phyloP scores from a whole-genome alignment of 2,888 invertebrate species.

The Amphipoea lucens region DNA sequence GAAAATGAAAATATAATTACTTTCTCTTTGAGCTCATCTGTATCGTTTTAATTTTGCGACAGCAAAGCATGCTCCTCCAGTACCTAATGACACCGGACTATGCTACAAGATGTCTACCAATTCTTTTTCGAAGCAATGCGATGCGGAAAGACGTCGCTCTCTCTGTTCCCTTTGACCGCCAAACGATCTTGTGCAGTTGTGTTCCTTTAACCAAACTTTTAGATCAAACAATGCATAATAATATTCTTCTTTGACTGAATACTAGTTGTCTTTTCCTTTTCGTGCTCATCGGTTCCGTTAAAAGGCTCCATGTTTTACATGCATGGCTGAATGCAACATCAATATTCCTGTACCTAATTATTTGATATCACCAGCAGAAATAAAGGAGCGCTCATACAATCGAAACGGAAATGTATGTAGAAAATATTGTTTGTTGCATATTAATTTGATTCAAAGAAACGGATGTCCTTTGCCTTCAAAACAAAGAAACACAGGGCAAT shows the following conservation, averaged over 20 bases:
- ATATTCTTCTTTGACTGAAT: slow-evolving; percentile 4
- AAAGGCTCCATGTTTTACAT: slow-evolving; percentile 17
- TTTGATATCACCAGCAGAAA: neutral
- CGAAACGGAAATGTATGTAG: neutral
- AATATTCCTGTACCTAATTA: slow-evolving; percentile 8
- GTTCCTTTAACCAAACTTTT: neutral
- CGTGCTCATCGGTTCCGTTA: neutral
- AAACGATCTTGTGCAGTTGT: neutral
- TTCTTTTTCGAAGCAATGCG: neutral
- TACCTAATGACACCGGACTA: neutral
- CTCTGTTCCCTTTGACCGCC: neutral
- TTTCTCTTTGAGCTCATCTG: neutral
- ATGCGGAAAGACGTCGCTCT: neutral
- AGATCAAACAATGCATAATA: neutral
- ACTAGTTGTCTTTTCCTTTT: neutral
- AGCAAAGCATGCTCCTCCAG: no score
- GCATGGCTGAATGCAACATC: neutral
- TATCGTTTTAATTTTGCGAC: slow-evolving; percentile 4
- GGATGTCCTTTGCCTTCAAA: neutral
- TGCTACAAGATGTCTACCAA: neutral
- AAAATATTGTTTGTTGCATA: neutral
- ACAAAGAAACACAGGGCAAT: neutral
- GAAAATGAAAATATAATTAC: neutral
- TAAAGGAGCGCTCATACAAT: neutral
- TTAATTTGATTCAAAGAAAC: neutral